Evolutionary conservation across 1,140 invertebrate species (phyloP).

Genomic region (Drosophila eugracilis): DNA sequence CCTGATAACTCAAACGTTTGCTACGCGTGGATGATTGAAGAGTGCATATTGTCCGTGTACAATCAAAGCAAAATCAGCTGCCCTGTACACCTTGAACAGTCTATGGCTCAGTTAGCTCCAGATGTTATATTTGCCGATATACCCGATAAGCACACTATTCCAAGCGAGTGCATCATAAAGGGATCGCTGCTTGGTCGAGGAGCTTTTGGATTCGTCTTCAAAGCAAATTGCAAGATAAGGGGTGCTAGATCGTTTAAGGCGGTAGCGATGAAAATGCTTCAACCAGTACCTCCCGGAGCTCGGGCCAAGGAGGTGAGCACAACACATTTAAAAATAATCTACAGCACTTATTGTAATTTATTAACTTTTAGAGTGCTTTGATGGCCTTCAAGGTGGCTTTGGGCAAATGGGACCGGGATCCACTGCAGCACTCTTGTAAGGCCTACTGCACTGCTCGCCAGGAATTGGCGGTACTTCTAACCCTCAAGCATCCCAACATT

Average conservation of each 20-base stretch:
- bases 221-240: constrained; percentile 90
- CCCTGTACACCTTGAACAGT: constrained; percentile 88
- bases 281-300: constrained; percentile 95
- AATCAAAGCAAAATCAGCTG: constrained; percentile 87
- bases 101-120: constrained; percentile 89
- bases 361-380: constrained; percentile 63
- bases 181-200: constrained; percentile 95
- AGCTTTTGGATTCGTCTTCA: constrained; percentile 98
- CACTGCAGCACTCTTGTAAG: constrained; percentile 95
- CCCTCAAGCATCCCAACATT: constrained; percentile 95
- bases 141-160: constrained; percentile 91
- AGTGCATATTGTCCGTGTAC: constrained; percentile 96
- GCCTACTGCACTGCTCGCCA: constrained; percentile 98
- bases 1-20: constrained; percentile 82
- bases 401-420: constrained; percentile 96
- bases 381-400: constrained; percentile 88
- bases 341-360: not conserved
- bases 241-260: constrained; percentile 87
- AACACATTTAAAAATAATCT: not conserved
- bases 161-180: constrained; percentile 91
- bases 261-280: constrained; percentile 98
- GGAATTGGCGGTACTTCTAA: constrained; percentile 95
- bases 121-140: constrained; percentile 95
- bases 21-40: constrained; percentile 95
- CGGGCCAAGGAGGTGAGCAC: constrained; percentile 87